Evolutionary conservation across 2,113 vertebrate species (phyloP), one percentile per base, ranked within the genome.

Genomic region (Pelobates fuscus): DNA sequence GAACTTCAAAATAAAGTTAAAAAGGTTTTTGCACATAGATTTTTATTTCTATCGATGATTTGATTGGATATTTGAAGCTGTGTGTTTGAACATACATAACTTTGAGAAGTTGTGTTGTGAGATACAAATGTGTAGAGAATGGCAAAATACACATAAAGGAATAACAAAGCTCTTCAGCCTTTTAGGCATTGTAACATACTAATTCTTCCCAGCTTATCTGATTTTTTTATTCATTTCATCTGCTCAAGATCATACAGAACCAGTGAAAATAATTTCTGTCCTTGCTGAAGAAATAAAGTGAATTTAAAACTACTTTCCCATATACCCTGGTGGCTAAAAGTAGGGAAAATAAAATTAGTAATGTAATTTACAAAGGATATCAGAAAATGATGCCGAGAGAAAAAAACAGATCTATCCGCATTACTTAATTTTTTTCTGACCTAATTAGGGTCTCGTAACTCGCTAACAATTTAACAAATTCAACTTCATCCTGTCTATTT

Each of bases 271-370:
- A 46, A 46, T 62, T 29, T 49, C 32, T 46, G 8, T 32, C 44
- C 44, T 71, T 44, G 37, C 69, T 46, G 23, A 21, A 44, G 57
- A 71, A 71, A 71, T 71, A 21, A 72, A 63, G 14, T 32, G 14
- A 20, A 72, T 72, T 26, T 44, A 63, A 18, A 63, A 52, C 43
- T 62, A 30, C 70, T 32, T 17, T 62, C 20, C 29, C 21, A 52
- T 25, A 32, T 54, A 65, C 62, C 37, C 62, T 43, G 29, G 29
- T 72, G 44, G 44, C 62, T 63, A n/a, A 72, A 63, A 63, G n/a
- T 27, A 30, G 46, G 15, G 18, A 68, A 72, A 72, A 72, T 72
- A 32, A 27, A 63, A 52, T 54, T 72, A 72, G 21, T 7, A 46
- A 25, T 63, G 26, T 63, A 72, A 62, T 32, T 62, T 54, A 29